A percentile compares a stretch with the other conserved stretches of the same genome.
Evolutionary conservation across 2,888 invertebrate genomes (phyloP).

Genomic region (Griposia aprilina): DNA sequence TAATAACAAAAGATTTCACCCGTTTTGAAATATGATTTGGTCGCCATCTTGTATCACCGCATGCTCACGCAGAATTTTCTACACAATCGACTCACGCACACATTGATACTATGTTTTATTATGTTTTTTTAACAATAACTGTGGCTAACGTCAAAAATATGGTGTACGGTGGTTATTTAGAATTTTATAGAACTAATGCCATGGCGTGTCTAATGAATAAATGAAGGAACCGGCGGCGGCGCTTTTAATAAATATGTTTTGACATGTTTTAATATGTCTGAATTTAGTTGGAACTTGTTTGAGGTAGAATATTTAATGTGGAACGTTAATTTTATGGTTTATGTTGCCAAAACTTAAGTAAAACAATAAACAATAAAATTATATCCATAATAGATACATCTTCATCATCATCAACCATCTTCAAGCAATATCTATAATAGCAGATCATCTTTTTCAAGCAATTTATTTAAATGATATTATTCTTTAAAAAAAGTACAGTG

Average conservation of each 20-base stretch:
- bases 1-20: constrained; percentile 90
- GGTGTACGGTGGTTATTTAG: constrained; percentile 69
- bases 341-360: background rate
- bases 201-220: constrained; percentile 75
- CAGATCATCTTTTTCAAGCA: background rate
- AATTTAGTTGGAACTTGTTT: constrained; percentile 68
- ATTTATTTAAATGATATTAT: background rate
- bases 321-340: constrained; percentile 12
- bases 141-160: constrained; percentile 79
- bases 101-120: constrained; percentile 58
- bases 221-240: constrained; percentile 66
- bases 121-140: constrained; percentile 76
- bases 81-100: constrained; percentile 66
- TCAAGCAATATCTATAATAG: no score
- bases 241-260: constrained; percentile 76
- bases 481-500: background rate
- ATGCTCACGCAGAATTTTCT: constrained; percentile 73
- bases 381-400: background rate
- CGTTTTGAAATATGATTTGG: constrained; percentile 90
- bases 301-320: constrained; percentile 19
- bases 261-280: constrained; percentile 77
- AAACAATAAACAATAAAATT: background rate
- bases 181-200: constrained; percentile 66
- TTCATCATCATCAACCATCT: no score
- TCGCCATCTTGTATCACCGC: constrained; percentile 85